Evolutionary conservation across 2,797 vertebrate species (phyloP).

Genomic region (Ambastaia sidthimunki): DNA sequence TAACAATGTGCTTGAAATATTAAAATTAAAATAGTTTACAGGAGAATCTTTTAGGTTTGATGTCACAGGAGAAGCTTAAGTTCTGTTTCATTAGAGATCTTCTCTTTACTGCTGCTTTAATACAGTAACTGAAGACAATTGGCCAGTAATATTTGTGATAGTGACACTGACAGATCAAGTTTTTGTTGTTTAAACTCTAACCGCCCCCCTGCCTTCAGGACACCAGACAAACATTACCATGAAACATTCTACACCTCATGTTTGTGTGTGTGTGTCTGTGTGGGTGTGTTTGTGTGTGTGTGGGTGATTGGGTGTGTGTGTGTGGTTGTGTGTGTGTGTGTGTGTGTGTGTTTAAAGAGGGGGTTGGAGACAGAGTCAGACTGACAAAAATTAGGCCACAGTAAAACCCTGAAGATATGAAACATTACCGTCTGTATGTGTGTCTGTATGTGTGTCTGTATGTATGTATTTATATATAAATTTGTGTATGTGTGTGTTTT

Average conservation of each 20-base stretch:
- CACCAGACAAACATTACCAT: conserved; percentile 44
- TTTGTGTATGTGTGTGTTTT: conserved; percentile 28
- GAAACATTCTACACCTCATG: conserved; percentile 32
- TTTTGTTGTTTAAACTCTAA: too few relatives aligned
- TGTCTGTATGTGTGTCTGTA: conserved; percentile 1
- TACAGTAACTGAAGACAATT: too few relatives aligned
- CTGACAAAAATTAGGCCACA: conserved; percentile 15
- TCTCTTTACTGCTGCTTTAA: too few relatives aligned
- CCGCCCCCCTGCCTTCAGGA: not conserved
- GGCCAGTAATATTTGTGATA: too few relatives aligned
- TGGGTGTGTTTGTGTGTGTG: not conserved
- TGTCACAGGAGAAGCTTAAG: too few relatives aligned
- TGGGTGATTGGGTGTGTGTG: not conserved
- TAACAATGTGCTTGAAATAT: too few relatives aligned
- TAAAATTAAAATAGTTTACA: too few relatives aligned
- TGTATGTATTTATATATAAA: conserved; percentile 8
- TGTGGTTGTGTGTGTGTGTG: not conserved
- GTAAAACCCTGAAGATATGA: conserved; percentile 11
- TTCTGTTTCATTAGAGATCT: too few relatives aligned
- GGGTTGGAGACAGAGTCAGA: conserved; percentile 20
- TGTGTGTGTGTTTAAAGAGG: conserved; percentile 18
- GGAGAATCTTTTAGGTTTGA: too few relatives aligned
- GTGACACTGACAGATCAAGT: too few relatives aligned
- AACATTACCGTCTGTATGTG: conserved; percentile 12
- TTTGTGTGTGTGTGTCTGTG: not conserved